Conservation (phyloP, 23 tunicate species). For the Diplosoma virens region DNA sequence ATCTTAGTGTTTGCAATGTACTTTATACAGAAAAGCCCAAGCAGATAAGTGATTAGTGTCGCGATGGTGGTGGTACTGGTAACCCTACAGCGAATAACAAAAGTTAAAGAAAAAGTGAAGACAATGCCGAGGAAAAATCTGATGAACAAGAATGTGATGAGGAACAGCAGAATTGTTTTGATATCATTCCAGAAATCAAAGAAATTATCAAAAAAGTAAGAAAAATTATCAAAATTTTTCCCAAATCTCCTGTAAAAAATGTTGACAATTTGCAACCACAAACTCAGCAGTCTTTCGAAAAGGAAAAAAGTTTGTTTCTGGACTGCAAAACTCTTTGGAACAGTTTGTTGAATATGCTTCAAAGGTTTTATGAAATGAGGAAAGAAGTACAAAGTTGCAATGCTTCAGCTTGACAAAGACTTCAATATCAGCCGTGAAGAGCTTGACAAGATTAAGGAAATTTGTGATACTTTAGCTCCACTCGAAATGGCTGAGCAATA, state of each 20-base stretch:
- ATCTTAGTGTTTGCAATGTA: constrained; percentile 1
- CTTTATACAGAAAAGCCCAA: background rate
- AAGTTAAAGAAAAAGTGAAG: no score
- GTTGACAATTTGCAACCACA: background rate
- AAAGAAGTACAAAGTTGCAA: no score
- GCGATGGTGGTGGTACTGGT: no score
- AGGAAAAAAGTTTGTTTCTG: background rate
- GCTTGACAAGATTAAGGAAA: background rate
- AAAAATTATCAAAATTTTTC: background rate
- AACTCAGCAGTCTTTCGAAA: background rate
- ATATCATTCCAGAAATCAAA: no score
- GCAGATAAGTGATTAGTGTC: no score
- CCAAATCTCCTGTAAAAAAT: constrained; percentile 6
- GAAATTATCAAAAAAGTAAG: background rate
- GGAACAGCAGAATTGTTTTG: no score
- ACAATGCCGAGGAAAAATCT: no score
- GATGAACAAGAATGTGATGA: no score
- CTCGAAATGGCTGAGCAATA: constrained; percentile 10
- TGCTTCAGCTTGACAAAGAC: background rate
- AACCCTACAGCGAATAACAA: no score
- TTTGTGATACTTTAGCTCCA: constrained; percentile 12
- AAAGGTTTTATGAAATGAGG: background rate
- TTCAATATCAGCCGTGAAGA: background rate
- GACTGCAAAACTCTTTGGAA: constrained; percentile 28
- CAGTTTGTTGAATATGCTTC: constrained; percentile 24